Base-by-base conservation (phyloP, 2,797 vertebrate genomes). In the Gila robusta region DNA sequence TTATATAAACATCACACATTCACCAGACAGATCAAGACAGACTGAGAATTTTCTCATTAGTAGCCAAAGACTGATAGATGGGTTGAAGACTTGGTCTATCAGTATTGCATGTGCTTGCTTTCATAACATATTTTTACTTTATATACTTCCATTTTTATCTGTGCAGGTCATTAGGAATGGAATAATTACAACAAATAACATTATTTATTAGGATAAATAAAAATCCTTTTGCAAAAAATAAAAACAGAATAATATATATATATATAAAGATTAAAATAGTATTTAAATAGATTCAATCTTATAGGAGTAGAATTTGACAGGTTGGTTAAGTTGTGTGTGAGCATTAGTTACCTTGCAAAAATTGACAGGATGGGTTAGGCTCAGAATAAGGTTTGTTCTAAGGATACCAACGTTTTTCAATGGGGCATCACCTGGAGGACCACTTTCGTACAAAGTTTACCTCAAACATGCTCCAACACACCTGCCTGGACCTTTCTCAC, bases 171-270 rank as follows among this genome's bases (percentile, higher is more conserved):
- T 78, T 62, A 69, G 82, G 71, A 73, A 81, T 83, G 78, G 82
- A 26, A 66, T 71, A 52, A 79, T 5, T 54, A 21, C 19, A 84
- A 69, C 4, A 32, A 37, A 78, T 10, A 84, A 71, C 6, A 37
- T 84, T 76, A 16, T 66, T 66, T 32, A 32, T 26, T 76, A 84
- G 77, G 81, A 90, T 87, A 87, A 87, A 91, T 89, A 87, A 89
- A 54, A 79, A 85, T 80, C 10, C 59, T 47, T 26, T 56, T 87
- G 59, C 73, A 84, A 87, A 54, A 88, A 62, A 87, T n/a, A 54
- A 41, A 83, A 81, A 56, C 17, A 79, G 32, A 83, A 91, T 81
- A 82, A 66, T 26, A 76, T 59, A 49, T 59, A 41, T 87, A 28
- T 49, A 44, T 66, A 7, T 21, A 82, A 62, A 74, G 84, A 87